Evolutionary conservation across 2,113 vertebrate species (phyloP).

Genomic region (Mystacornis crossleyi): DNA sequence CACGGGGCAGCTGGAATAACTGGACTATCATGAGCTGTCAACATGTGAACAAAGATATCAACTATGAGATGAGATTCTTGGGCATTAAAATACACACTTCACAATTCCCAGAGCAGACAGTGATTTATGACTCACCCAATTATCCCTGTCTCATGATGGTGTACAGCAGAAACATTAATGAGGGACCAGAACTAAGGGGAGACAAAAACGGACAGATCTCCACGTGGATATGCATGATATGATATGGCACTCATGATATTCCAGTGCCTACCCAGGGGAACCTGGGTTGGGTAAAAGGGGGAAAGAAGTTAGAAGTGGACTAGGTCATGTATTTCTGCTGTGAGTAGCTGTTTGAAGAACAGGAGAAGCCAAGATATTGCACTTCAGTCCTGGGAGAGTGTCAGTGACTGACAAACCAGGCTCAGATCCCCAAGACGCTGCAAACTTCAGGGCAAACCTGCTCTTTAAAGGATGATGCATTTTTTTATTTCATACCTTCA

Average conservation of each 20-base stretch:
- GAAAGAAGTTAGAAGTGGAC: background rate
- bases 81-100: background rate
- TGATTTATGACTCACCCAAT: background rate
- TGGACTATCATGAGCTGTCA: background rate
- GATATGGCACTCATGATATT: background rate
- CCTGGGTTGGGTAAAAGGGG: background rate
- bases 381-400: background rate
- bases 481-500: background rate
- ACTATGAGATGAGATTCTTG: background rate
- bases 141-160: background rate
- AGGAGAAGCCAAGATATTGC: background rate
- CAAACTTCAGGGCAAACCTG: background rate
- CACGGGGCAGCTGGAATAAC: background rate
- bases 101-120: background rate
- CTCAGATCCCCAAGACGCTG: background rate
- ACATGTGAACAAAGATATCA: constrained; percentile 18
- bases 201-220: background rate
- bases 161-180: background rate
- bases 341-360: background rate
- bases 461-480: background rate
- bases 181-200: background rate
- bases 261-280: background rate
- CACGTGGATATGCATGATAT: background rate
- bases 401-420: background rate
- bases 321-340: background rate